Percentiles rank a stretch among this genome's conserved stretches.
Conservation (phyloP, 1,140 invertebrate genomes). For the Eupeodes corollae region DNA sequence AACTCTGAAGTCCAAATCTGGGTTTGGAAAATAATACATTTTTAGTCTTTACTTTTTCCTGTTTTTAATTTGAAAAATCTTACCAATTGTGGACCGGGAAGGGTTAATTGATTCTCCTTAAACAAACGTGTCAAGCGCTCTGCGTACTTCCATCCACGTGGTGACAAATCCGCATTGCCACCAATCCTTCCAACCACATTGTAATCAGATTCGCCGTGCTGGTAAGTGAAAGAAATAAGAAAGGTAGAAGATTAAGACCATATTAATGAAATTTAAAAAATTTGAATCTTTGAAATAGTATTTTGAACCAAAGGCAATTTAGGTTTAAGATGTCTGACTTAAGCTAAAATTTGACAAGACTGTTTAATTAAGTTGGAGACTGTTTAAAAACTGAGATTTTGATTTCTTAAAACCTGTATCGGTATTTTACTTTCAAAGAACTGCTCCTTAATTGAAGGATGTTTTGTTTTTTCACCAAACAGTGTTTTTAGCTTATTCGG, state of each 20-base stretch:
- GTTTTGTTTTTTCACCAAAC: no score
- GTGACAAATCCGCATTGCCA: conserved; percentile 73
- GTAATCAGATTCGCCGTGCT: conserved; percentile 89
- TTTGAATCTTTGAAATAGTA: no score
- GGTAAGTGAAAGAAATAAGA: conserved; percentile 10
- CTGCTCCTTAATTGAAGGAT: no score
- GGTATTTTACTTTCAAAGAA: no score
- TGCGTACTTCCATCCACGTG: conserved; percentile 69
- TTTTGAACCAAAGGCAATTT: no score
- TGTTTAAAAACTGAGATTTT: no score
- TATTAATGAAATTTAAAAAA: not conserved
- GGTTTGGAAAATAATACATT: not conserved
- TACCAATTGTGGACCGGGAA: conserved; percentile 1
- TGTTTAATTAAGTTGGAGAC: no score
- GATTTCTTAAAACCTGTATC: no score
- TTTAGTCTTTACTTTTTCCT: not conserved
- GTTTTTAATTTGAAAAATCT: not conserved
- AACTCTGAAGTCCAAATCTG: conserved; percentile 82
- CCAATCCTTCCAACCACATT: conserved; percentile 85
- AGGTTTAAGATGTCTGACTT: no score
- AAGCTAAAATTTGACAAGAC: no score
- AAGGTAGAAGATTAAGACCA: conserved; percentile 5
- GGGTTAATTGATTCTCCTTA: not conserved
- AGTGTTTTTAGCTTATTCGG: no score
- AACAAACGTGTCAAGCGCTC: conserved; percentile 46